Evolutionary conservation across 1,140 invertebrate genomes (phyloP), one percentile per base, ranked within the genome.

Genomic region (Drosophila obscura): DNA sequence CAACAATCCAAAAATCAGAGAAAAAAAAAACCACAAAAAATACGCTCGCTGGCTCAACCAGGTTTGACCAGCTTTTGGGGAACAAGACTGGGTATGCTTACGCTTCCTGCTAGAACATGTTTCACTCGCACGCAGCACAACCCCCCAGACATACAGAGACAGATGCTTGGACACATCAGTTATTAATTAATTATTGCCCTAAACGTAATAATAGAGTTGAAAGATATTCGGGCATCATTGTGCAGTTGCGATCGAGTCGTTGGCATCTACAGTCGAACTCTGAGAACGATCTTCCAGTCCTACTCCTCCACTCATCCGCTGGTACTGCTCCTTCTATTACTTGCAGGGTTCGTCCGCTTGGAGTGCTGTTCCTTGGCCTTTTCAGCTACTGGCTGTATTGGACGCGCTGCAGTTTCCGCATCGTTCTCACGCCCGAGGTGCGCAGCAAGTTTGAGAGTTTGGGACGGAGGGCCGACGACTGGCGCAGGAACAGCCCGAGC

Each of bases 41-140:
- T 51, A 28, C 51, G n/a, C 39, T 45, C 19, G 57, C 15, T 26
- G 11, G 6, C 24, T 64, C 19, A 55, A 75, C 69, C 73, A 75
- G 71, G 61, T 85, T 77, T 83, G 61, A 75, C 66, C 56, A 61
- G 65, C 45, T 72, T 77, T 60, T 46, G 51, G 52, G 71, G 57
- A 50, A 64, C 45, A 48, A 52, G 53, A 60, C 48, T 15, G 60
- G 44, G 57, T 64, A 31, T 63, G 35, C 5, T 28, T 59, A 35
- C 65, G 77, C 78, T 85, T 85, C 82, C 82, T 85, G 82, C 31
- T 82, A 82, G 82, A 85, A 85, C 81, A 78, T 85, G 82, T 85
- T 85, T 76, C 35, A 7, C 28, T 6, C 28, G 6, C 6, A 28
- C 28, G 7, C 28, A 28, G 7, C 28, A 28, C 28, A 28, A 8